These are phyloP conservation scores for Pseudobourletiella spinata DNA, from an alignment of 1,140 invertebrate species.

Conservation along the genomic window DNA sequence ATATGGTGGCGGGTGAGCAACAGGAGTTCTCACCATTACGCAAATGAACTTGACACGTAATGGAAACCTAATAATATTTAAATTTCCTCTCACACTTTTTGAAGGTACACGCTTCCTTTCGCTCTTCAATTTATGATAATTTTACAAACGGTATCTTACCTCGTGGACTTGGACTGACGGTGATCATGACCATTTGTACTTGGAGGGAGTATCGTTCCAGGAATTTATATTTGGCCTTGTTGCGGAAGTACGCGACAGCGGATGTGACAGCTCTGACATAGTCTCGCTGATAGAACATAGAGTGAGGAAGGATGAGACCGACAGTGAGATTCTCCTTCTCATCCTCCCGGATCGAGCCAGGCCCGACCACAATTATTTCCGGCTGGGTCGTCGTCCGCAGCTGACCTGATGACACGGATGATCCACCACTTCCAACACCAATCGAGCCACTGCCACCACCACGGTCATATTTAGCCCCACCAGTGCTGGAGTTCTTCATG, in stretches of 20 bases:
- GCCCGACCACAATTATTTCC: neutral
- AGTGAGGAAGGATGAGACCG: constrained; percentile 60
- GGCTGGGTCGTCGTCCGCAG: neutral
- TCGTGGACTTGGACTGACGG: constrained; percentile 64
- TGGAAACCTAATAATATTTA: no score
- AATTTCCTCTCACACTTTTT: no score
- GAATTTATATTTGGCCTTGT: constrained; percentile 51
- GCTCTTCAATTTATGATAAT: no score
- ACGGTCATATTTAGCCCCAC: neutral
- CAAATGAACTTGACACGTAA: no score
- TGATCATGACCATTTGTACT: constrained; percentile 57
- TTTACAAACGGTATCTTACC: no score
- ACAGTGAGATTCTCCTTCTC: constrained; percentile 36
- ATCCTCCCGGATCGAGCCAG: neutral
- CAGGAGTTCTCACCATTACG: no score
- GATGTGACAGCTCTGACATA: constrained; percentile 58
- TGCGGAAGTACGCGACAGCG: constrained; percentile 51
- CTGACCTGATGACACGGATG: neutral
- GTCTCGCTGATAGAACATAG: constrained; percentile 59
- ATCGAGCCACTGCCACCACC: neutral
- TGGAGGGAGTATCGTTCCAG: constrained; percentile 55
- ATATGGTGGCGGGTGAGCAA: no score
- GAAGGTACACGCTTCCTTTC: no score
- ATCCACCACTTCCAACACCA: neutral
- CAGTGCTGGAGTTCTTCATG: neutral